phyloP scores from a whole-genome alignment of 1,140 invertebrate species.

The Drosophila ananassae region DNA sequence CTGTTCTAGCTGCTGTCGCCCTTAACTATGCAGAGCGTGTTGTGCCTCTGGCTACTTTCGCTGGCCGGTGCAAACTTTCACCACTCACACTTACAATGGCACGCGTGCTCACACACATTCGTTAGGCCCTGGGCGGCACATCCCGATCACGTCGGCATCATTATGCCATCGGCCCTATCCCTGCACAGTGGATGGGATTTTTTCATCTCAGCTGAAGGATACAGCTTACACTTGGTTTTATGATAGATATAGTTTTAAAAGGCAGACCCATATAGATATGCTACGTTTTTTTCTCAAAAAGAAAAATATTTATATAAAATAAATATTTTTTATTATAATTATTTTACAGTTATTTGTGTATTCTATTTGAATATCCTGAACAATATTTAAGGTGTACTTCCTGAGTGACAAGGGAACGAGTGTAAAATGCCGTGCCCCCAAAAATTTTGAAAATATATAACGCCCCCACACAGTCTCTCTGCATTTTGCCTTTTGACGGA shows the following conservation, averaged over 20 bases:
- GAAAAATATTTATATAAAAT: too few species aligned
- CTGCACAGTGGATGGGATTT: constrained; percentile 24
- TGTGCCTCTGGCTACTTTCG: constrained; percentile 67
- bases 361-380: too few species aligned
- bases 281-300: too few species aligned
- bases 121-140: constrained; percentile 58
- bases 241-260: not conserved
- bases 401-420: not conserved
- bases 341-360: too few species aligned
- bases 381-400: too few species aligned
- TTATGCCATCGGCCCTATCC: constrained; percentile 64
- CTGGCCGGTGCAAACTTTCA: constrained; percentile 71
- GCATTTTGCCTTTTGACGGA: constrained; percentile 56
- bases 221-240: not conserved
- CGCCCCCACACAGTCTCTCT: constrained; percentile 42
- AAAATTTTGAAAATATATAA: constrained; percentile 74
- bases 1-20: constrained; percentile 21
- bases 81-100: constrained; percentile 25
- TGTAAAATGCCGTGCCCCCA: constrained; percentile 13
- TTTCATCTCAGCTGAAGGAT: not conserved
- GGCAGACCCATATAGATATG: too few species aligned
- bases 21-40: constrained; percentile 70
- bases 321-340: too few species aligned
- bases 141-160: constrained; percentile 75
- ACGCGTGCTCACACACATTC: constrained; percentile 30